These are phyloP conservation scores for Halesus radiatus DNA, from an alignment of 1,140 invertebrate species.

Conservation along the genomic window DNA sequence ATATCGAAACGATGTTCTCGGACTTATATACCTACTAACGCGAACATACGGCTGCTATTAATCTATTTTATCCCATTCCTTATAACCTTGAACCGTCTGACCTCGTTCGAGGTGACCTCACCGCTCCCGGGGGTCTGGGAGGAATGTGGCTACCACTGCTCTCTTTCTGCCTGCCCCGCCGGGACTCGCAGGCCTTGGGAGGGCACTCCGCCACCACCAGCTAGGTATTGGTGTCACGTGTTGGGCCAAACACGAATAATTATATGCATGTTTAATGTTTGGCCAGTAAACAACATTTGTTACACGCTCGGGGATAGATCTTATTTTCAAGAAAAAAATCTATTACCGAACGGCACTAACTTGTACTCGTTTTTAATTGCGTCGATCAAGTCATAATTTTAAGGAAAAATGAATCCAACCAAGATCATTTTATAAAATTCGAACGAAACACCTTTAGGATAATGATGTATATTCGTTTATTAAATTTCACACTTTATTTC, in stretches of 20 bases:
- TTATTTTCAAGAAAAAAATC: neutral
- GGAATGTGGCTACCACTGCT: neutral
- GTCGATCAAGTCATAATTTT: too few relatives aligned
- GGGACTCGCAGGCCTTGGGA: slow-evolving; percentile 4
- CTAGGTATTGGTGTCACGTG: neutral
- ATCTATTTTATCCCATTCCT: too few relatives aligned
- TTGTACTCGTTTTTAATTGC: too few relatives aligned
- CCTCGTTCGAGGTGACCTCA: slow-evolving; percentile 17
- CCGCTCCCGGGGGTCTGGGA: neutral
- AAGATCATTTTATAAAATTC: too few relatives aligned
- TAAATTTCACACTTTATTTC: too few relatives aligned
- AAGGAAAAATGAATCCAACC: too few relatives aligned
- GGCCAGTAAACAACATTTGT: neutral
- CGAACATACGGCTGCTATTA: too few relatives aligned
- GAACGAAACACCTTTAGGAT: too few relatives aligned
- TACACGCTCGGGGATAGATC: neutral
- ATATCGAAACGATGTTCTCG: too few relatives aligned
- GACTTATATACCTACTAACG: too few relatives aligned
- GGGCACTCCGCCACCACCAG: neutral
- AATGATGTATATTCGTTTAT: too few relatives aligned
- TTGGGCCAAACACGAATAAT: neutral
- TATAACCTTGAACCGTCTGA: slow-evolving; percentile 16
- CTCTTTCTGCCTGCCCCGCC: neutral
- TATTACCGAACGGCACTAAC: too few relatives aligned
- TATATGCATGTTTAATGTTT: neutral